phyloP scores from a whole-genome alignment of 2,888 invertebrate genomes.

The Nymphalis c-album region DNA sequence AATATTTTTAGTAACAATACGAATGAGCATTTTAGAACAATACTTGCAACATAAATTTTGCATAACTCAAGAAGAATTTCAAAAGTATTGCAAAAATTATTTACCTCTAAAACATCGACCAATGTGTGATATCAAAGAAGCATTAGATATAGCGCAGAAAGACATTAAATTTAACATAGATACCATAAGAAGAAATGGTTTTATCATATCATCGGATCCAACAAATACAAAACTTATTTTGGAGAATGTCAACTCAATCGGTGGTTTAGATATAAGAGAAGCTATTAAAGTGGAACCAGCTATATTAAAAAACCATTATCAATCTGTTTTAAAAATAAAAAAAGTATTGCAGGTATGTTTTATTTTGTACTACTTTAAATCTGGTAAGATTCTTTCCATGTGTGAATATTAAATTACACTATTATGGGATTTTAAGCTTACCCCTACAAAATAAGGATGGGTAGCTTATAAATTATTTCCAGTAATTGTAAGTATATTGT shows the following conservation, averaged over 20 bases:
- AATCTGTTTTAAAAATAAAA: slow-evolving; percentile 78
- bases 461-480: not conserved
- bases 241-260: slow-evolving; percentile 75
- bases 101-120: slow-evolving; percentile 68
- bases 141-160: slow-evolving; percentile 78
- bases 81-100: slow-evolving; percentile 66
- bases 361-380: not conserved
- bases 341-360: slow-evolving; percentile 73
- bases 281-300: slow-evolving; percentile 82
- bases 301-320: slow-evolving; percentile 82
- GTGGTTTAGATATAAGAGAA: slow-evolving; percentile 79
- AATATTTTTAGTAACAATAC: slow-evolving; percentile 62
- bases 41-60: slow-evolving; percentile 65
- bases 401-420: not conserved
- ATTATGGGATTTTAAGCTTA: no score
- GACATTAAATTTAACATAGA: slow-evolving; percentile 79
- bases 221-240: slow-evolving; percentile 81
- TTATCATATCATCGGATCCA: slow-evolving; percentile 82
- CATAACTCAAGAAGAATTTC: slow-evolving; percentile 60
- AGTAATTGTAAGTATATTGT: not conserved
- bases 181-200: slow-evolving; percentile 81
- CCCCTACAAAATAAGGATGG: no score
- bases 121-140: slow-evolving; percentile 74
- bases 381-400: no score
- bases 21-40: slow-evolving; percentile 65